A percentile compares a stretch with the other conserved stretches of the same genome.
Conservation (phyloP, 2,797 vertebrate genomes). For the Hirundo rustica region DNA sequence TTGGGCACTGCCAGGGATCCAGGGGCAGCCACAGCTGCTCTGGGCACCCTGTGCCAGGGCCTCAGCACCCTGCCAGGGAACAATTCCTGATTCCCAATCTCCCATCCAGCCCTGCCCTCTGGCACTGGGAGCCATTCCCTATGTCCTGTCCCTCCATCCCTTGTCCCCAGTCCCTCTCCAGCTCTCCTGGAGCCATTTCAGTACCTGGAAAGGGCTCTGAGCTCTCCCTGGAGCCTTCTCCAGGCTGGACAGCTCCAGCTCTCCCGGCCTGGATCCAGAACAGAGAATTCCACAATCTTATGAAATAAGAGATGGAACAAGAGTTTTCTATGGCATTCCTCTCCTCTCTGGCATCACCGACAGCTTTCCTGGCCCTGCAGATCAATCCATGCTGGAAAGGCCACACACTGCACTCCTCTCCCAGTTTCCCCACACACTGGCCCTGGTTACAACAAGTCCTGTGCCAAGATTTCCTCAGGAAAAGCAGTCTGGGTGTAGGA, state of each 20-base stretch:
- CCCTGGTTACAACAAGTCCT: background rate
- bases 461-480: background rate
- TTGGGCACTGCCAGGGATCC: background rate
- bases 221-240: background rate
- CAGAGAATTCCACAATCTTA: background rate
- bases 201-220: accelerated
- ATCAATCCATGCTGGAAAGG: background rate
- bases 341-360: accelerated
- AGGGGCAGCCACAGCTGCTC: background rate
- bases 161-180: background rate
- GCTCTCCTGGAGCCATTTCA: background rate
- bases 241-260: background rate
- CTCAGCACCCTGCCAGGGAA: no score
- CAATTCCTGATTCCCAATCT: background rate
- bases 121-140: background rate
- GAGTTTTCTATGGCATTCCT: accelerated
- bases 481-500: background rate
- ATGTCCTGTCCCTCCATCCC: accelerated
- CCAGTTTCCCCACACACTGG: background rate
- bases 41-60: no score
- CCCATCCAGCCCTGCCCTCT: accelerated
- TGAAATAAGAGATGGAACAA: background rate
- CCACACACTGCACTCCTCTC: background rate
- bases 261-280: background rate
- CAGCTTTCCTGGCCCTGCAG: background rate